These are phyloP conservation scores for Gymnoscelis rufifasciata DNA, from an alignment of 2,888 invertebrate species.

Conservation along the genomic window DNA sequence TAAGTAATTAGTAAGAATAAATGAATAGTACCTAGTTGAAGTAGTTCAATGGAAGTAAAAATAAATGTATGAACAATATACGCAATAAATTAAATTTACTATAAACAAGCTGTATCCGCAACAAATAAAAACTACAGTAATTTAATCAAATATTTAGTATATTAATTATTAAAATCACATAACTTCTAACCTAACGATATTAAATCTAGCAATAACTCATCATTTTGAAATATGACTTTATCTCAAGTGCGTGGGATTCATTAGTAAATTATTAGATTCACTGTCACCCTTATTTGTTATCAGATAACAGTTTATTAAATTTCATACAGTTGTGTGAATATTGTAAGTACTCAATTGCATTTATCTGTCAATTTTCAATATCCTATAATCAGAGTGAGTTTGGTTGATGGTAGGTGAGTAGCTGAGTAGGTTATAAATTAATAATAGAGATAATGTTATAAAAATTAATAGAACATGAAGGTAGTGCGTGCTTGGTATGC, in stretches of 20 bases:
- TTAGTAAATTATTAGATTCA: slow-evolving; percentile 57
- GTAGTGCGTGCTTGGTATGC: slow-evolving; percentile 60
- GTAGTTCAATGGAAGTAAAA: too few relatives aligned
- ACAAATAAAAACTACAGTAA: too few relatives aligned
- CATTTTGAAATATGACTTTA: slow-evolving; percentile 21
- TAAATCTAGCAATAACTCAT: not conserved
- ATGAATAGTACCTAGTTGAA: too few relatives aligned
- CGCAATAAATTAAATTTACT: too few relatives aligned
- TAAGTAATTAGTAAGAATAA: too few relatives aligned
- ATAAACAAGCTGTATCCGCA: too few relatives aligned
- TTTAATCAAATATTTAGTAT: too few relatives aligned
- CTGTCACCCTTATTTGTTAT: slow-evolving; percentile 53
- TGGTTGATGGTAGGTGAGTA: slow-evolving; percentile 43
- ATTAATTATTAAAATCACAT: too few relatives aligned
- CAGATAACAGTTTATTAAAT: slow-evolving; percentile 71
- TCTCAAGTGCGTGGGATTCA: slow-evolving; percentile 53
- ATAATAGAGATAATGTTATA: slow-evolving; percentile 64
- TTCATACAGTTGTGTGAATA: slow-evolving; percentile 58
- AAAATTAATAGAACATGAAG: slow-evolving; percentile 50
- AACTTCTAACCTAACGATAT: too few relatives aligned
- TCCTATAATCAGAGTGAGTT: slow-evolving; percentile 62
- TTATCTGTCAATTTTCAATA: slow-evolving; percentile 58
- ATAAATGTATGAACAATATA: too few relatives aligned
- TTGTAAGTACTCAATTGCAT: slow-evolving; percentile 50
- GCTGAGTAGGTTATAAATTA: too few relatives aligned